A percentile compares a stretch with the other conserved stretches of the same genome.
Conservation (phyloP, 1,140 invertebrate species). For the Polyergus mexicanus region DNA sequence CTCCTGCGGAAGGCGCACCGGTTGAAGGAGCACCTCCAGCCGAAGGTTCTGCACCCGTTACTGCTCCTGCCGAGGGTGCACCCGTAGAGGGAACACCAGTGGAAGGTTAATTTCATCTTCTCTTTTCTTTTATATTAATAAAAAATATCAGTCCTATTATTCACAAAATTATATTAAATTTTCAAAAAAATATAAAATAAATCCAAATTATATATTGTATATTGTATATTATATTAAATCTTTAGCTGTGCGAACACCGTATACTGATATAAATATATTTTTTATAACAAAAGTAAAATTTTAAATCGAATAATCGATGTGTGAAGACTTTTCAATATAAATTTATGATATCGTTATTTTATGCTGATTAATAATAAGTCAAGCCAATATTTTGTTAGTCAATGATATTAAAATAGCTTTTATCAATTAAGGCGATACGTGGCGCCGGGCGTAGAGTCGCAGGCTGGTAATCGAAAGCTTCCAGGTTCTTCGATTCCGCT, state of each 20-base stretch:
- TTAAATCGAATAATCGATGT: constrained; percentile 1
- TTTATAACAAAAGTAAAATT: constrained; percentile 60
- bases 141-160: background rate
- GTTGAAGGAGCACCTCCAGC: constrained; percentile 77
- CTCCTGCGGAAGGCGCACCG: constrained; percentile 77
- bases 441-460: no score
- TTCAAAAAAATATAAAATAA: background rate
- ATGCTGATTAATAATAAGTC: constrained; percentile 19
- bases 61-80: constrained; percentile 83
- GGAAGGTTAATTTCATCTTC: constrained; percentile 76
- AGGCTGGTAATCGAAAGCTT: no score
- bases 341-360: constrained; percentile 48
- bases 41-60: constrained; percentile 78
- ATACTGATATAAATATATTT: background rate
- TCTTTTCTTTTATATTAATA: background rate
- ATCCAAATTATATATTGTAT: background rate
- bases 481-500: no score
- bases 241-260: background rate
- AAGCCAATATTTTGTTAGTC: background rate
- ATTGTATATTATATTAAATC: background rate
- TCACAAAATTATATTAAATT: background rate
- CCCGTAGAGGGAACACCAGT: constrained; percentile 74
- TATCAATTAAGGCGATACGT: no score
- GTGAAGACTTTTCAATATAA: background rate
- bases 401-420: background rate